Evolutionary conservation across 2,797 vertebrate genomes (phyloP).

Genomic region (Paratrypauchen microcephalus): DNA sequence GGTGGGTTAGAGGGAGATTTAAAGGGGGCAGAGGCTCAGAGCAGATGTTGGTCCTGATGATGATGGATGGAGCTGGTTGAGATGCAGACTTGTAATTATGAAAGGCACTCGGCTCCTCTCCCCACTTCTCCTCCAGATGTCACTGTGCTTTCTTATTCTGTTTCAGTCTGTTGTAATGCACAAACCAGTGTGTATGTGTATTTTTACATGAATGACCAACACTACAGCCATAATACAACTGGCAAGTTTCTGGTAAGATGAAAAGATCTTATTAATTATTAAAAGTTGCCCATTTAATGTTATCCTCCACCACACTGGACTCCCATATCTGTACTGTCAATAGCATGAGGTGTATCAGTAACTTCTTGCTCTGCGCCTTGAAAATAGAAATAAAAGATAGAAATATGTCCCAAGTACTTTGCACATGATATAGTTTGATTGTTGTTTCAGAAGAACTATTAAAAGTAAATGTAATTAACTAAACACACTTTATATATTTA

Average conservation of each 20-base stretch:
- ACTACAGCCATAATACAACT: not conserved
- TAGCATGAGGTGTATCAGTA: not conserved
- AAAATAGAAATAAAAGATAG: not conserved
- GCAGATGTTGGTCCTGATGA: slow-evolving; percentile 83
- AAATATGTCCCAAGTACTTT: too few species aligned
- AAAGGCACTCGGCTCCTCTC: slow-evolving; percentile 72
- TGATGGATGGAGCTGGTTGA: slow-evolving; percentile 82
- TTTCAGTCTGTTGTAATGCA: slow-evolving; percentile 10
- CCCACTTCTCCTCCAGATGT: slow-evolving; percentile 67
- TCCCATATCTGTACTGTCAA: not conserved
- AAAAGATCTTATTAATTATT: too few species aligned
- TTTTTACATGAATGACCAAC: not conserved
- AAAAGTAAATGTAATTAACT: not conserved
- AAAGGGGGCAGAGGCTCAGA: slow-evolving; percentile 74
- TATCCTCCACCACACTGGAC: too few species aligned
- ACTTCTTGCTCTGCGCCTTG: not conserved
- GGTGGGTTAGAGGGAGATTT: slow-evolving; percentile 68
- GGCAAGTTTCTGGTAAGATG: too few species aligned
- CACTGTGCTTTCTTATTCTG: slow-evolving; percentile 24
- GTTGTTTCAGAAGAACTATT: too few species aligned
- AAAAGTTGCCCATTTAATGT: too few species aligned
- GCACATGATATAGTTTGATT: too few species aligned
- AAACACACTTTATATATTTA: too few species aligned
- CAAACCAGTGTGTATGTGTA: not conserved
- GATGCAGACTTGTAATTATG: slow-evolving; percentile 79